Evolutionary conservation across 53 echinoderm and acorn worm genomes (phyloP).

Genomic region (Astropecten irregularis): DNA sequence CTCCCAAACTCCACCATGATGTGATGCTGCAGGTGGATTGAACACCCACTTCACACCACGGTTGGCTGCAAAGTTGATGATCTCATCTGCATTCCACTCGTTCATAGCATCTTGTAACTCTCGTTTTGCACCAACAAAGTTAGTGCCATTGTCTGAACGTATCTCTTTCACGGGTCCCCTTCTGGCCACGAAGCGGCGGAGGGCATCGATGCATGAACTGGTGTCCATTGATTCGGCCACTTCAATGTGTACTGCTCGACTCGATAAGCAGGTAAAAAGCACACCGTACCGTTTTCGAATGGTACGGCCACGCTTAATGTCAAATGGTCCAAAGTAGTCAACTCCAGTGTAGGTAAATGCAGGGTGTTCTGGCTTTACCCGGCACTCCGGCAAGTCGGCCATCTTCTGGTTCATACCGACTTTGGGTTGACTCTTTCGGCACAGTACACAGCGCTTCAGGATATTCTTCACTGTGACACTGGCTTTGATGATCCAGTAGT

Average conservation of each 20-base stretch:
- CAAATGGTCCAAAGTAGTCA: no score
- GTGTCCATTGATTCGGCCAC: slow-evolving; percentile 57
- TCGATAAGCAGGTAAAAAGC: slow-evolving; percentile 53
- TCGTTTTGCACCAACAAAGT: slow-evolving; percentile 65
- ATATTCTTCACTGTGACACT: slow-evolving; percentile 34
- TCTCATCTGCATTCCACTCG: slow-evolving; percentile 36
- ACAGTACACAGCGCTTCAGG: slow-evolving; percentile 2
- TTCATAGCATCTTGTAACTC: slow-evolving; percentile 51
- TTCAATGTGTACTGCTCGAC: slow-evolving; percentile 60
- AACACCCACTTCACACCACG: slow-evolving; percentile 54
- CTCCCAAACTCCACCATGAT: slow-evolving; percentile 66
- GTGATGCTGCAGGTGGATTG: slow-evolving; percentile 67
- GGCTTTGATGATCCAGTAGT: slow-evolving; percentile 52
- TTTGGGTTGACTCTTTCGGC: slow-evolving; percentile 1
- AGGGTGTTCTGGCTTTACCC: slow-evolving; percentile 38
- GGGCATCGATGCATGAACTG: slow-evolving; percentile 61
- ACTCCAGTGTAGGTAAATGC: slow-evolving; percentile 41
- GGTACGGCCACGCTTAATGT: slow-evolving; percentile 37
- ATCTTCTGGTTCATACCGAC: slow-evolving; percentile 15
- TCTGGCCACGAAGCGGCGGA: slow-evolving; percentile 57
- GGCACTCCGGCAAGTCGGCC: slow-evolving; percentile 29
- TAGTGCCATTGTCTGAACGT: slow-evolving; percentile 68
- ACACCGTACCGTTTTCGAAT: slow-evolving; percentile 41
- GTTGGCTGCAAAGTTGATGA: slow-evolving; percentile 29
- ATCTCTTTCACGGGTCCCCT: slow-evolving; percentile 55